Evolutionary conservation across 2,888 invertebrate species (phyloP).

Genomic region (Coenonympha arcania): DNA sequence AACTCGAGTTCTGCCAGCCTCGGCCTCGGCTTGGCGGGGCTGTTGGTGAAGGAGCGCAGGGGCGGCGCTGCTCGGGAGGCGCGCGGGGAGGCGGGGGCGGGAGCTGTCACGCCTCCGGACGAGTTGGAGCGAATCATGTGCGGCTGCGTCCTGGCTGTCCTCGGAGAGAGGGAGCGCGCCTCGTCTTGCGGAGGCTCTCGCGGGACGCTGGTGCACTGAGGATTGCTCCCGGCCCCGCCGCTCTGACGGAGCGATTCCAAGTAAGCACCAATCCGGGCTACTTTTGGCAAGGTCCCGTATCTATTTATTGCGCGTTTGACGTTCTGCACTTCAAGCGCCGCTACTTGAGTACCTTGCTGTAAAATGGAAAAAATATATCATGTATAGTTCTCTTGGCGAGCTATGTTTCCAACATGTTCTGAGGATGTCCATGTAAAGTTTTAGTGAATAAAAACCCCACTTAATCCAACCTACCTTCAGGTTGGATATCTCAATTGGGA

Average conservation of each 20-base stretch:
- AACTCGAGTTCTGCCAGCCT: conserved; percentile 88
- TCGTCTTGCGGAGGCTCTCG: conserved; percentile 51
- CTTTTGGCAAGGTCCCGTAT: conserved; percentile 97
- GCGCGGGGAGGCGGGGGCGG: conserved; percentile 57
- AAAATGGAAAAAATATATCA: background rate
- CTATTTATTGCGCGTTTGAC: conserved; percentile 95
- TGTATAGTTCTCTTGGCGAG: too few species aligned
- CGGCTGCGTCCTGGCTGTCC: conserved; percentile 78
- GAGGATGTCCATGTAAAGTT: too few species aligned
- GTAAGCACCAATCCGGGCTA: conserved; percentile 96
- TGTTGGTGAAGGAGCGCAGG: conserved; percentile 77
- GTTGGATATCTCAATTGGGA: too few species aligned
- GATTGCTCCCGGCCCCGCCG: conserved; percentile 49
- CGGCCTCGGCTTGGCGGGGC: conserved; percentile 82
- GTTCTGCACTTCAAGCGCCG: conserved; percentile 95
- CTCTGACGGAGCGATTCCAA: conserved; percentile 92
- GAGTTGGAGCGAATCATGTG: conserved; percentile 94
- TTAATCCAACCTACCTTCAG: too few species aligned
- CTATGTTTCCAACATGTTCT: too few species aligned
- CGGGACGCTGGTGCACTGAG: conserved; percentile 59
- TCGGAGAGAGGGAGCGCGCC: conserved; percentile 77
- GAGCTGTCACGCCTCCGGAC: conserved; percentile 84
- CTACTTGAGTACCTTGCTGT: conserved; percentile 81
- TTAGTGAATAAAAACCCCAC: too few species aligned
- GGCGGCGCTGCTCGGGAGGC: conserved; percentile 52